Percentiles rank a stretch among this genome's conserved stretches.
Conservation (phyloP, 1,140 invertebrate species). For the Limonius californicus region DNA sequence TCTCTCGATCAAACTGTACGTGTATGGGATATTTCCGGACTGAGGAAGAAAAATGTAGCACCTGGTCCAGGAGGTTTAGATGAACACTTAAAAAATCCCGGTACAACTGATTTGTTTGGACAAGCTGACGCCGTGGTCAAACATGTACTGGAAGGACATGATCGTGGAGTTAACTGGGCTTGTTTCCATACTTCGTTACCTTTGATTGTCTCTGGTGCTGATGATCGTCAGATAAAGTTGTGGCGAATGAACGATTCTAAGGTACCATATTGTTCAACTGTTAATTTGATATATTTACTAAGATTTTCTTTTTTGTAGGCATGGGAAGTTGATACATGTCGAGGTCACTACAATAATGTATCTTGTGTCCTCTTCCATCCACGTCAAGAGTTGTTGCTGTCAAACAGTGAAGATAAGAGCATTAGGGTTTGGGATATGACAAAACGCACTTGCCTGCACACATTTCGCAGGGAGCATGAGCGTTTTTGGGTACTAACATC, state of each 20-base stretch:
- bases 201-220: constrained; percentile 94
- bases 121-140: constrained; percentile 97
- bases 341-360: constrained; percentile 99
- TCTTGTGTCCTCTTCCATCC: constrained; percentile 98
- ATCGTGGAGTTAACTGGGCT: constrained; percentile 98
- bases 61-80: constrained; percentile 88
- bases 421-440: constrained; percentile 99
- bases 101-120: constrained; percentile 93
- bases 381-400: constrained; percentile 92
- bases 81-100: constrained; percentile 83
- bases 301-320: constrained; percentile 57
- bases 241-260: constrained; percentile 99
- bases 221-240: constrained; percentile 95
- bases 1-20: constrained; percentile 97
- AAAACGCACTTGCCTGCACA: constrained; percentile 94
- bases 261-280: constrained; percentile 42
- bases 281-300: neutral
- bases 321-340: constrained; percentile 98
- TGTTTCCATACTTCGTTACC: constrained; percentile 94
- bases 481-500: constrained; percentile 94
- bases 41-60: constrained; percentile 96
- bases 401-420: constrained; percentile 97
- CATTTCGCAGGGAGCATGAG: constrained; percentile 93
- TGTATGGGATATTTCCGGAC: constrained; percentile 97
- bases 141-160: constrained; percentile 96